Base-by-base conservation (phyloP, 1,140 invertebrate genomes). In the Drosophila leontia region DNA sequence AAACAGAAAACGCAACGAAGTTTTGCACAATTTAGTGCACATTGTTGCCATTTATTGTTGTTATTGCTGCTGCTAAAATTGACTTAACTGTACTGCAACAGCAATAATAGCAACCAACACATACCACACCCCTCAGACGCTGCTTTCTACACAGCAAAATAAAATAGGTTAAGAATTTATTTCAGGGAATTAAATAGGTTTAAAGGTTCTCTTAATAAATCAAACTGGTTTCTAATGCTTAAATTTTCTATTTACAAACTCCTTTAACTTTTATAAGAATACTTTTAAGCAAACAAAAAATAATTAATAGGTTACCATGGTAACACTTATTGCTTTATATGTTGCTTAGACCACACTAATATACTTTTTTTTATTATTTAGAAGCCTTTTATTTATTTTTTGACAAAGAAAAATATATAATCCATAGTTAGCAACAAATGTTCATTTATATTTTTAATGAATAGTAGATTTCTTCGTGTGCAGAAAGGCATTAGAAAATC, bases 1-100 rank as follows among this genome's bases (percentile, higher is more conserved):
- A 80, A 80, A 45, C 51, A 65, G 68, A 51, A 81, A 76, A 80
- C 55, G 62, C 68, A 83, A 71, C 34, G 67, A 84, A 90, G 74
- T 87, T 86, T 83, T 80, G 62, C 80, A 86, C 71, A 72, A 83
- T 88, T 86, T 86, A 87, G 82, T 85, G 74, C 74, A 85, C 82
- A 84, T 78, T 82, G 80, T 83, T 72, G 71, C 70, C 75, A 79
- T 82, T 86, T 85, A 64, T 82, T 82, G 51, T 68, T 74, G 59
- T 61, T 79, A 57, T 50, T 77, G 62, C 47, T 65, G 39, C 37
- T 78, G 64, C 34, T 70, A 86, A 78, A 84, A 85, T 84, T 84
- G 82, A 84, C 82, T 84, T 84, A 85, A 86, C 82, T 84, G 81
- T 80, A 60, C 78, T 78, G 75, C 75, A 85, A 58, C 67, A 72